These are phyloP conservation scores for Terebella lapidaria DNA, from an alignment of 2,888 invertebrate species.

Conservation along the genomic window DNA sequence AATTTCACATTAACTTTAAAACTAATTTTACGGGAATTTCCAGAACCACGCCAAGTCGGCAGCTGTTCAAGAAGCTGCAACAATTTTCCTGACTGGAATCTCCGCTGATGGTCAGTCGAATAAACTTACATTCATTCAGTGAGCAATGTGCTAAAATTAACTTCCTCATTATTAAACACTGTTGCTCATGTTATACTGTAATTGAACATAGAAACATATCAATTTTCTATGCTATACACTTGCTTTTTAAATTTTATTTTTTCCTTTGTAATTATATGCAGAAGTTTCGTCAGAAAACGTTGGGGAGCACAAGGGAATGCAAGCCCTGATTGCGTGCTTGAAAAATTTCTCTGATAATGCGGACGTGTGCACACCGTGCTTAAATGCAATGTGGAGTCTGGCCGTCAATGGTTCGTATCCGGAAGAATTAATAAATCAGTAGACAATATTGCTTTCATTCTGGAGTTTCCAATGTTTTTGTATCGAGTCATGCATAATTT, in stretches of 20 bases:
- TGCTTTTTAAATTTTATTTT: too few relatives aligned
- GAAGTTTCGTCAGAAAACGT: constrained; percentile 34
- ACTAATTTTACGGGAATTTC: neutral
- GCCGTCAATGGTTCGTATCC: constrained; percentile 29
- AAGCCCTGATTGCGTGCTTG: constrained; percentile 35
- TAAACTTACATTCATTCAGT: neutral
- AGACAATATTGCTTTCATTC: neutral
- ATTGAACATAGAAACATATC: too few relatives aligned
- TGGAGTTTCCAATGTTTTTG: neutral
- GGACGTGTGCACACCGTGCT: constrained; percentile 34
- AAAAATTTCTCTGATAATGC: constrained; percentile 30
- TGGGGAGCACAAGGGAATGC: constrained; percentile 38
- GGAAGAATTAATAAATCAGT: neutral
- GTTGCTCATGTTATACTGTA: too few relatives aligned
- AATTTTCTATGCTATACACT: too few relatives aligned
- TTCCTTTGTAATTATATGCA: too few relatives aligned
- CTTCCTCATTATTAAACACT: too few relatives aligned
- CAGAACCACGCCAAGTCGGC: constrained; percentile 25
- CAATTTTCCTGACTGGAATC: constrained; percentile 38
- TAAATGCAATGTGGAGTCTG: constrained; percentile 45
- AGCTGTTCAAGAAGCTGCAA: constrained; percentile 36
- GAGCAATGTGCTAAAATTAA: neutral
- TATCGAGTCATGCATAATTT: too few relatives aligned
- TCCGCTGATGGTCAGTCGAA: constrained; percentile 37
- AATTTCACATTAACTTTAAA: neutral